phyloP scores from a whole-genome alignment of 2,888 invertebrate species.

The Euclidia mi region DNA sequence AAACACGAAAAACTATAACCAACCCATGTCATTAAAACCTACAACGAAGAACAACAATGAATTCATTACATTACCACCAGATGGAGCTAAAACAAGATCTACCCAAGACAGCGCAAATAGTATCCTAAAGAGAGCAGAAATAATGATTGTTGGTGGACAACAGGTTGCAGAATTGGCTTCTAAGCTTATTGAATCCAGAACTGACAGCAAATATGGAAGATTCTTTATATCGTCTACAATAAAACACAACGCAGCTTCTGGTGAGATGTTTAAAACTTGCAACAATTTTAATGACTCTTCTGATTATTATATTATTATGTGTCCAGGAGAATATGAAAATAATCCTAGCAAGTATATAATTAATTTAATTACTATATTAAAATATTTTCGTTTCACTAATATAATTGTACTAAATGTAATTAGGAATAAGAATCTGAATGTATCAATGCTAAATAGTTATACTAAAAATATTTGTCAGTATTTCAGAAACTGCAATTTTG shows the following conservation, averaged over 20 bases:
- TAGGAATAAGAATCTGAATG: too few species aligned
- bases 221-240: not conserved
- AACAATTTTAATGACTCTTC: not conserved
- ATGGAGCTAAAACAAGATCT: not conserved
- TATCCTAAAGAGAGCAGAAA: not conserved
- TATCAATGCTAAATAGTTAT: too few species aligned
- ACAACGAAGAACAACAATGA: not conserved
- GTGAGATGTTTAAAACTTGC: not conserved
- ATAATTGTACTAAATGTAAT: not conserved
- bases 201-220: not conserved
- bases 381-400: not conserved
- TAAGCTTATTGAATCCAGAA: not conserved
- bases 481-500: not conserved
- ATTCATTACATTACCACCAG: not conserved
- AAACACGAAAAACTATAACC: not conserved
- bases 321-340: slow-evolving; percentile 3
- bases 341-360: not conserved
- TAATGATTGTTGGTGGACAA: not conserved
- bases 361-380: not conserved
- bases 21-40: not conserved
- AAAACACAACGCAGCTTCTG: not conserved
- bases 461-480: not conserved
- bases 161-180: not conserved
- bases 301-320: not conserved
- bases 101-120: not conserved